A percentile compares a stretch with the other conserved stretches of the same genome.
phyloP scores from a whole-genome alignment of 2,797 vertebrate species.

The Melanotaenia parkinsoni region DNA sequence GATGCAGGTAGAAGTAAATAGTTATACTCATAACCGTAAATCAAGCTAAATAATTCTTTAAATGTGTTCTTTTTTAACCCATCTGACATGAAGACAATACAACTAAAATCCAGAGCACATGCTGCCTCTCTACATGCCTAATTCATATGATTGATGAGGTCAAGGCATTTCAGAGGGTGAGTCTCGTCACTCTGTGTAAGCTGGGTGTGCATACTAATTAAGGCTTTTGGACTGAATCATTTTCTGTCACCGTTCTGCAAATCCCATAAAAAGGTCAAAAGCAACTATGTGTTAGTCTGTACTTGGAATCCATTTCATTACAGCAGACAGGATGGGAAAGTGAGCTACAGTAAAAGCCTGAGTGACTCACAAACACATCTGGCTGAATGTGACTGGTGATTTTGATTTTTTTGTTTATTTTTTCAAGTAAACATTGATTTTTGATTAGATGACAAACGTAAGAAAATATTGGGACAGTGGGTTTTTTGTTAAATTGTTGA shows the following conservation, averaged over 20 bases:
- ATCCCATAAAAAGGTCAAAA: neutral
- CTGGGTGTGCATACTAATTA: slow-evolving; percentile 29
- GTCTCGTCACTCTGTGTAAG: slow-evolving; percentile 17
- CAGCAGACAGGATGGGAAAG: neutral
- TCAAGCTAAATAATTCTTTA: slow-evolving; percentile 1
- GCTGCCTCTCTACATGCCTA: slow-evolving; percentile 12
- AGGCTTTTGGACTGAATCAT: slow-evolving; percentile 12
- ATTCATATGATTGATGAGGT: slow-evolving; percentile 10
- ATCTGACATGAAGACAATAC: neutral
- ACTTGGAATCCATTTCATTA: neutral
- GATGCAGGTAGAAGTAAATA: slow-evolving; percentile 10
- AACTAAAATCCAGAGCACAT: slow-evolving; percentile 10
- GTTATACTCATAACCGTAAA: neutral
- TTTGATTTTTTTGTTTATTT: too few species aligned
- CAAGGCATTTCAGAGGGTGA: slow-evolving; percentile 18
- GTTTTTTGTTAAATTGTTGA: too few species aligned
- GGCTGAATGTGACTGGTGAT: neutral
- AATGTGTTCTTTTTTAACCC: neutral
- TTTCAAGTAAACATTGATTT: too few species aligned
- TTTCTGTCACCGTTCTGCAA: neutral
- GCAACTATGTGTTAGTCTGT: neutral
- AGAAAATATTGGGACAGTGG: too few species aligned
- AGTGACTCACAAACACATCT: neutral
- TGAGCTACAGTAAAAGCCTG: neutral
- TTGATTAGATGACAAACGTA: neutral